These are phyloP conservation scores for Proisotoma minuta DNA, from an alignment of 2,888 invertebrate species.

Conservation along the genomic window DNA sequence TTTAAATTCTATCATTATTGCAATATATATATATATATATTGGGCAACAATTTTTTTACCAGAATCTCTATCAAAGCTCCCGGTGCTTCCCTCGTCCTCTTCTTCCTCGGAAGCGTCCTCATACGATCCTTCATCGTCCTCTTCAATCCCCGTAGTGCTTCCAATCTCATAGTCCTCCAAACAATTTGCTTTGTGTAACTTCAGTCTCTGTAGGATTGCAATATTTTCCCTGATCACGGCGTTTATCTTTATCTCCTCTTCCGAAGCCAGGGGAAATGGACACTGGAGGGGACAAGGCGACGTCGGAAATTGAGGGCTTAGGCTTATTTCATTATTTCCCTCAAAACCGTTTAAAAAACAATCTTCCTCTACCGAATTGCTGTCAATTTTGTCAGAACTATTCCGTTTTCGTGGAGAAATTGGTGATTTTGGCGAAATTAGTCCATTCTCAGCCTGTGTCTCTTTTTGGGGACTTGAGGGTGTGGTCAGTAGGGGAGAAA, in stretches of 20 bases:
- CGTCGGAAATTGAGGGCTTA: conserved; percentile 17
- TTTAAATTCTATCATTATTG: too few relatives aligned
- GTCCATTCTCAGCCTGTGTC: not conserved
- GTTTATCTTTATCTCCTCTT: conserved; percentile 45
- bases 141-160: too few relatives aligned
- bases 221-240: conserved; percentile 46
- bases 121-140: conserved; percentile 54
- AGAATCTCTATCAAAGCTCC: not conserved
- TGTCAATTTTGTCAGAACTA: not conserved
- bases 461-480: conserved; percentile 3
- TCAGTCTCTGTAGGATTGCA: conserved; percentile 47
- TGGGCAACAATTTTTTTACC: not conserved
- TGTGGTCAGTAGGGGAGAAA: not conserved
- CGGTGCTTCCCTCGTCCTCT: conserved; percentile 22
- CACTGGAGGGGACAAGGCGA: not conserved
- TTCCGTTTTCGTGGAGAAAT: too few relatives aligned
- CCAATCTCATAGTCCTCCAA: conserved; percentile 52
- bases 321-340: not conserved
- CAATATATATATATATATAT: not conserved
- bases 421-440: conserved; percentile 1
- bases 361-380: not conserved
- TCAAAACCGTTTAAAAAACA: not conserved
- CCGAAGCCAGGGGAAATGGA: not conserved
- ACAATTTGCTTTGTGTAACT: conserved; percentile 58
- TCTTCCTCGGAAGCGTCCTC: conserved; percentile 21